phyloP scores from a whole-genome alignment of 2,797 vertebrate species.

The Liparis tanakae region DNA sequence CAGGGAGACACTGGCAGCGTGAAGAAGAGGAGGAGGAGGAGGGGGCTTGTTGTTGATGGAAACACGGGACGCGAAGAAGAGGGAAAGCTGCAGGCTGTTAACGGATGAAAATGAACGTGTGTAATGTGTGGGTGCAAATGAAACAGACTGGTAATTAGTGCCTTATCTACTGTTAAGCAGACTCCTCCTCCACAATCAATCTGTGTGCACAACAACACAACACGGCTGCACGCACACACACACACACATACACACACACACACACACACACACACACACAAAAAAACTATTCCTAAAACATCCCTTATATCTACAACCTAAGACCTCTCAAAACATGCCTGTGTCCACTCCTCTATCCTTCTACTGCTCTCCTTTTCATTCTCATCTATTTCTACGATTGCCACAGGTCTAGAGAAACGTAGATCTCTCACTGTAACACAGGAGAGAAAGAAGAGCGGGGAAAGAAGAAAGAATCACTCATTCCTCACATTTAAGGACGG shows the following conservation, averaged over 20 bases:
- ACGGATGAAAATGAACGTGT: conserved; percentile 50
- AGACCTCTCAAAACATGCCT: too few species aligned
- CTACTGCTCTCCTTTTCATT: not conserved
- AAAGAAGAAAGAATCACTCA: conserved; percentile 13
- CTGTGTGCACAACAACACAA: conserved; percentile 37
- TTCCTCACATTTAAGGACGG: conserved; percentile 30
- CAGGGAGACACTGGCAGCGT: conserved; percentile 45
- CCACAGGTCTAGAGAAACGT: conserved; percentile 26
- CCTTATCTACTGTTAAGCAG: conserved; percentile 58
- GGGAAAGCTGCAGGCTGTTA: conserved; percentile 55
- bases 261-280: too few species aligned
- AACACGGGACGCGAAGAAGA: conserved; percentile 43
- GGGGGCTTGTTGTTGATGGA: conserved; percentile 39
- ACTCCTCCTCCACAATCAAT: conserved; percentile 50
- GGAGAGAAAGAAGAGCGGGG: conserved; percentile 20
- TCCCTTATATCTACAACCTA: too few species aligned
- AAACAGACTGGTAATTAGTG: conserved; percentile 67
- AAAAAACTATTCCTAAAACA: too few species aligned
- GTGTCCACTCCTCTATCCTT: not conserved
- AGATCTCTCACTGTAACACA: conserved; percentile 23
- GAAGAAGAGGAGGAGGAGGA: conserved; percentile 27
- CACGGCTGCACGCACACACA: too few species aligned
- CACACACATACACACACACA: not conserved
- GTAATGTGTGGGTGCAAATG: conserved; percentile 55
- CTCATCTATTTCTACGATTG: not conserved